Conservation (phyloP, 2,888 invertebrate species). For the Caenorhabditis becei region DNA sequence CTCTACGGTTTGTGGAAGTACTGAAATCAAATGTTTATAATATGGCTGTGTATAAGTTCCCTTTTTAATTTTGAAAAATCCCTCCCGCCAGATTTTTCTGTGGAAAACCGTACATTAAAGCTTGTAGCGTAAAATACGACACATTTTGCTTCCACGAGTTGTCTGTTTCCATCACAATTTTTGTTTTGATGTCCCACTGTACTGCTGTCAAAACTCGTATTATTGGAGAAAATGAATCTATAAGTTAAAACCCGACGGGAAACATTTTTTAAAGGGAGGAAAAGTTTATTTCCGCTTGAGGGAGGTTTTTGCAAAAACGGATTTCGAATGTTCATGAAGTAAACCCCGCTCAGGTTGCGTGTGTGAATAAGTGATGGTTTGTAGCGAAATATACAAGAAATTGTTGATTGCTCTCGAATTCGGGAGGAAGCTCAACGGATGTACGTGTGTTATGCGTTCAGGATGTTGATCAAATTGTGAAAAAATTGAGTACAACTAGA, state of each 20-base stretch:
- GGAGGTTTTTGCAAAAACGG: too few species aligned
- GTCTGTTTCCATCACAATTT: slow-evolving; percentile 32
- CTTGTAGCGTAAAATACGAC: slow-evolving; percentile 65
- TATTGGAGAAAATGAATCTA: background rate
- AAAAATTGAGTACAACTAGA: slow-evolving; percentile 5
- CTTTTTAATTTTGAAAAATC: background rate
- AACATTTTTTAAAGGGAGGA: background rate
- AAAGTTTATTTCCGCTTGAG: too few species aligned
- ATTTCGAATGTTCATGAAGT: background rate
- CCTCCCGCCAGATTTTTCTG: too few species aligned
- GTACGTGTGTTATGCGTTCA: too few species aligned
- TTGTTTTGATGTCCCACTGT: background rate
- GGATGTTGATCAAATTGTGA: too few species aligned
- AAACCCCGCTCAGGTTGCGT: background rate
- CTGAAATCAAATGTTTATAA: slow-evolving; percentile 64
- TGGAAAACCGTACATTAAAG: slow-evolving; percentile 61
- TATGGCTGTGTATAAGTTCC: too few species aligned
- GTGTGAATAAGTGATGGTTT: background rate
- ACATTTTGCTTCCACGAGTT: slow-evolving; percentile 61
- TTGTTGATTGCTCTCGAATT: too few species aligned
- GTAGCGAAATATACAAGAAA: too few species aligned
- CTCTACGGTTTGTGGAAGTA: slow-evolving; percentile 69
- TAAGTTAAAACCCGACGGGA: background rate
- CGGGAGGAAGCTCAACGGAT: too few species aligned
- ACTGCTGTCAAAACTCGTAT: background rate